Conservation (phyloP, 1,140 invertebrate species). For the Eriocheir sinensis region DNA sequence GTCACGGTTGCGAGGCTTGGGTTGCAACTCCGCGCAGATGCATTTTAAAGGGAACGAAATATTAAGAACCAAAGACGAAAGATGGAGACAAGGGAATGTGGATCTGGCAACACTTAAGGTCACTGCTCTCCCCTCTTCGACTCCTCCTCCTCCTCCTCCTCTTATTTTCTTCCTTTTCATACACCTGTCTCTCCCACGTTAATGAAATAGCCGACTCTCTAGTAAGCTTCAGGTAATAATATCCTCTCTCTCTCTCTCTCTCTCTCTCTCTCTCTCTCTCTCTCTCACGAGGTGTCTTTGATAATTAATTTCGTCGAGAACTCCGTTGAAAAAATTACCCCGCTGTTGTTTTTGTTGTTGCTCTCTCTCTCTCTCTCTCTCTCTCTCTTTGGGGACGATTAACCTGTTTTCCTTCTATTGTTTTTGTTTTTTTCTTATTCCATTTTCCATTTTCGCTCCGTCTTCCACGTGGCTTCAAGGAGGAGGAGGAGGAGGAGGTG, state of each 20-base stretch:
- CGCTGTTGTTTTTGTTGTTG: too few species aligned
- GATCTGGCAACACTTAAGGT: neutral
- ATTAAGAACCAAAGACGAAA: neutral
- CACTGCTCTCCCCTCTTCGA: neutral
- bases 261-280: slow-evolving; percentile 22
- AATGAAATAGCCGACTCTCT: neutral
- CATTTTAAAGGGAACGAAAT: neutral
- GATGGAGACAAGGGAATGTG: neutral
- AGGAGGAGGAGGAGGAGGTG: too few species aligned
- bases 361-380: neutral
- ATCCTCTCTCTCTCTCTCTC: slow-evolving; percentile 21
- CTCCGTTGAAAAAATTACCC: too few species aligned
- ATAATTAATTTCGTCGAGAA: too few species aligned
- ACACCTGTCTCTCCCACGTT: neutral
- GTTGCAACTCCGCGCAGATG: too few species aligned
- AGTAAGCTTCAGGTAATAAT: neutral
- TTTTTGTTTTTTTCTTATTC: neutral
- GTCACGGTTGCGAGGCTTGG: too few species aligned
- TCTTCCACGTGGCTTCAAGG: neutral
- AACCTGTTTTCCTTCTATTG: too few species aligned
- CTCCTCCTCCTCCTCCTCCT: neutral
- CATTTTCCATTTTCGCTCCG: neutral
- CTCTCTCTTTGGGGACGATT: too few species aligned
- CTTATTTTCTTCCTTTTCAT: neutral
- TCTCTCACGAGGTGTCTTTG: neutral